Evolutionary conservation across 2,113 vertebrate genomes (phyloP).

Genomic region (Illadopsis cleaveri): DNA sequence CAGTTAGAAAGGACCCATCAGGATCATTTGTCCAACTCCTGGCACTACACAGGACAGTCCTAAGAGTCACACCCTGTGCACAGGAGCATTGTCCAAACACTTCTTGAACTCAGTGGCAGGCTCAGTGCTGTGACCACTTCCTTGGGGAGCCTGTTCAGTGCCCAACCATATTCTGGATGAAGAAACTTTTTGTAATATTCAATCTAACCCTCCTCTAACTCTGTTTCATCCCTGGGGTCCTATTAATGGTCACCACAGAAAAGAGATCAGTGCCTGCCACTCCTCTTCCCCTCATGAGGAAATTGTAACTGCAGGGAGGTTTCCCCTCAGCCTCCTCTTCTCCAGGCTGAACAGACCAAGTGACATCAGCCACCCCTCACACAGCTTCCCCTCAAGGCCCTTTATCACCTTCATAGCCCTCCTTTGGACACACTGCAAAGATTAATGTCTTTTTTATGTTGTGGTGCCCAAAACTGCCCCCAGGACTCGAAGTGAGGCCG

Average conservation of each 20-base stretch:
- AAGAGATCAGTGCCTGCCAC: neutral
- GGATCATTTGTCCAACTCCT: neutral
- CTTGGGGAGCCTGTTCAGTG: neutral
- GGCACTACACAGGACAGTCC: neutral
- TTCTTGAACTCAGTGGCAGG: neutral
- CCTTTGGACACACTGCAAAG: neutral
- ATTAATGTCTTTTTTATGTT: neutral
- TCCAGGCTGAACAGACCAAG: neutral
- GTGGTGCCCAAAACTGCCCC: neutral
- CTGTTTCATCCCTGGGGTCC: neutral
- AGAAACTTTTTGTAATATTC: neutral
- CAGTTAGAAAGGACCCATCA: neutral
- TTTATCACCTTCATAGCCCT: neutral
- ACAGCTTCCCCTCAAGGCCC: fast-evolving
- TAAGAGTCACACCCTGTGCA: neutral
- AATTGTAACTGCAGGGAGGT: neutral
- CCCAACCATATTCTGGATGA: neutral
- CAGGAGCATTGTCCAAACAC: neutral
- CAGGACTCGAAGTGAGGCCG: neutral
- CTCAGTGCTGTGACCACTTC: neutral
- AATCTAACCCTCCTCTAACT: neutral
- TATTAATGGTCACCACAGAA: neutral
- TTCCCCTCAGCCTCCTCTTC: neutral
- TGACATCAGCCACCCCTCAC: neutral
- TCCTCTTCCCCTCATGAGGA: neutral